Conservation (phyloP, 1,140 invertebrate species). For the Brachionus sp. region DNA sequence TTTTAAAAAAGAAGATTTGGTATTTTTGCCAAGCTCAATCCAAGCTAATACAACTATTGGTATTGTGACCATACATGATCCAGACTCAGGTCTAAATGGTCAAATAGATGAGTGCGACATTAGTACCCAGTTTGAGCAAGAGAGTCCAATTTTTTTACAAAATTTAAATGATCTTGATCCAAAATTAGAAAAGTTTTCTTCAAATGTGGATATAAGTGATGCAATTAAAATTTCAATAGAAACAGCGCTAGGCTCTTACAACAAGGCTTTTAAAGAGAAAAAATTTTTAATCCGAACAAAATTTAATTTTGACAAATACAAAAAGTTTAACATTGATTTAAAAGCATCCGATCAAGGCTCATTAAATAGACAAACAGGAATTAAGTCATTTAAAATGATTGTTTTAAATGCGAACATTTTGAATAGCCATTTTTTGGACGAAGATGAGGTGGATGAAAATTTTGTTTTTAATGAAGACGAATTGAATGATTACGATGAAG, state of each 20-base stretch:
- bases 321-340: neutral
- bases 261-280: neutral
- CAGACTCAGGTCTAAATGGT: slow-evolving; percentile 1
- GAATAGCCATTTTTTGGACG: neutral
- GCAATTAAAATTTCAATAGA: neutral
- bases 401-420: neutral
- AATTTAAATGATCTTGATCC: neutral
- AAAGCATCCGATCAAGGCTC: neutral
- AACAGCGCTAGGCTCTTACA: neutral
- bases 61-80: neutral
- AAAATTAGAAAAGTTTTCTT: neutral
- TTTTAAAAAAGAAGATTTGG: neutral
- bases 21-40: neutral
- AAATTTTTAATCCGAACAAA: neutral
- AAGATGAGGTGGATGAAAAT: slow-evolving; percentile 2
- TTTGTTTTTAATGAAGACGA: neutral
- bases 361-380: neutral
- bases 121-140: neutral
- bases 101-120: neutral
- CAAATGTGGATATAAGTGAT: neutral
- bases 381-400: neutral
- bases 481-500: neutral
- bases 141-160: slow-evolving; percentile 8
- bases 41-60: slow-evolving; percentile 25
- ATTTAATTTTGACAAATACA: neutral